Base-by-base conservation (phyloP, 2,797 vertebrate genomes). In the Macropus fuliginosus region DNA sequence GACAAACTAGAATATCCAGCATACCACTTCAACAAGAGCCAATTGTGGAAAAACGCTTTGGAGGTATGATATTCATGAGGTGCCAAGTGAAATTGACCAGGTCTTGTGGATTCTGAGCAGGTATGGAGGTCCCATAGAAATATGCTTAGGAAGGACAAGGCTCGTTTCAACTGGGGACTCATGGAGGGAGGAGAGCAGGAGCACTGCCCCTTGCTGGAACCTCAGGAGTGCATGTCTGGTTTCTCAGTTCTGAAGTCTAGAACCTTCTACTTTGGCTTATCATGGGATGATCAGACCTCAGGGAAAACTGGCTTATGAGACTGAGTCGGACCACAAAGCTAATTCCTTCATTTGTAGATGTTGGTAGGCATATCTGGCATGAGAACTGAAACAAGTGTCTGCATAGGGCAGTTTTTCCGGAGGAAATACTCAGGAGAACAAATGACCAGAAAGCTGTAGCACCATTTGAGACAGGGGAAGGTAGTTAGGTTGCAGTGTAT, bases 1-100 rank as follows among this genome's bases (percentile, higher is more conserved):
- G 29, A 31, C 10, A 59, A n/a, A 95, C 56, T 13, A 93, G 91
- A 93, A 93, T 95, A 94, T 16, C 34, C 31, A 96, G 87, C 52
- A 95, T 34, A 59, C 14, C 91, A 57, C 54, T 59, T 96, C 93
- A 93, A 18, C 2, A 74, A 94, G 90, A 66, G 46, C 93, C 54
- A n/a, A 31, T 95, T 96, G 92, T 74, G 2, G 74, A 91, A 94
- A 95, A 91, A 62, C 56, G 94, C 28, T 55, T 31, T 96, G 52
- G 54, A 46, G 50, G 54, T 40, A 31, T 55, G 81, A 93, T 21
- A 31, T 46, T 29, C 54, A 93, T 50, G 54, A 87, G 54, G 10
- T 92, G 57, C 3, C 56, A 95, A 91, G 66, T 56, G 56, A 93
- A 95, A 50, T 18, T 90, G 92, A 12, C 90, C 91, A n/a, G n/a